Conservation (phyloP, 2,797 vertebrate genomes). For the Silurus lanzhouensis region DNA sequence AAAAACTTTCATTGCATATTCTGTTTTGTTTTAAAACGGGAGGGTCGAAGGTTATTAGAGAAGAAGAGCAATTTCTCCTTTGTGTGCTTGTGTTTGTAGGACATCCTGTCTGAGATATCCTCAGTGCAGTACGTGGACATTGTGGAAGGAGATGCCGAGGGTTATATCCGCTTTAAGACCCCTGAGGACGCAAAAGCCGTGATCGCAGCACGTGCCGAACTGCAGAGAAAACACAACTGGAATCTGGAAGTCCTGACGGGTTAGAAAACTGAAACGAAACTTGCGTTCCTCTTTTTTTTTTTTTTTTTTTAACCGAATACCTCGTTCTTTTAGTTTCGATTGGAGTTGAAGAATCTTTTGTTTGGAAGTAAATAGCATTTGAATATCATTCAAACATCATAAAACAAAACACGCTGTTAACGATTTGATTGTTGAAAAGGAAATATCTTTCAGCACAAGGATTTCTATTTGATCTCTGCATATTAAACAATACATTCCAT, state of each 20-base stretch:
- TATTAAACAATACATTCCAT: neutral
- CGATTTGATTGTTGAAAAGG: too few species aligned
- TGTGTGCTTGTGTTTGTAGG: conserved; percentile 68
- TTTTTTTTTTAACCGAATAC: neutral
- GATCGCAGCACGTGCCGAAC: conserved; percentile 67
- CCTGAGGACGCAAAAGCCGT: conserved; percentile 81
- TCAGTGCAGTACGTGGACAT: conserved; percentile 89
- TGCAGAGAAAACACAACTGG: conserved; percentile 86
- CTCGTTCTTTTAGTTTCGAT: neutral
- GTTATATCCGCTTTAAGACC: conserved; percentile 83
- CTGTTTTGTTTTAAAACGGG: neutral
- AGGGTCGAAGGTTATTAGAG: neutral
- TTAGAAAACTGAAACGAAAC: conserved; percentile 59
- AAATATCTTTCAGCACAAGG: too few species aligned
- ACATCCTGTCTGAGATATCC: conserved; percentile 78
- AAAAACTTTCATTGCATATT: neutral
- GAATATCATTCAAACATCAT: too few species aligned
- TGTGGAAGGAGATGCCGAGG: conserved; percentile 89
- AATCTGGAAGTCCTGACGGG: conserved; percentile 86
- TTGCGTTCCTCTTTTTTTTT: neutral
- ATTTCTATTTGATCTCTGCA: neutral
- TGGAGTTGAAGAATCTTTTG: neutral
- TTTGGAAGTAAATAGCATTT: neutral
- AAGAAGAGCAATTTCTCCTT: neutral
- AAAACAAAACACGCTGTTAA: too few species aligned